Percentiles rank a stretch among this genome's conserved stretches.
These are phyloP conservation scores for Dryobates pubescens DNA, from an alignment of 2,797 vertebrate genomes.

Conservation along the genomic window DNA sequence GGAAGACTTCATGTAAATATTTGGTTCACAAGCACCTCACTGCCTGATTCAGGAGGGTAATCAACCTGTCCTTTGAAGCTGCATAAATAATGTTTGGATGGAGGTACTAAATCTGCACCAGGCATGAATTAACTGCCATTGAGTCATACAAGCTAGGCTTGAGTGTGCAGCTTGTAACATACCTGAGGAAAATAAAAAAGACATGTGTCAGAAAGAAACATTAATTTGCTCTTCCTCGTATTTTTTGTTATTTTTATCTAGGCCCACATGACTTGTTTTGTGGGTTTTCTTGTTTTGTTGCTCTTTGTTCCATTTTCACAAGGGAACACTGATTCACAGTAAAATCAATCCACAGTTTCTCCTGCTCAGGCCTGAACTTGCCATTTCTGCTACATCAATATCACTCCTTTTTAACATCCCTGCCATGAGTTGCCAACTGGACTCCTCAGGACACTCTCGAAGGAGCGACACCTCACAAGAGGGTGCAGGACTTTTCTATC, in stretches of 20 bases:
- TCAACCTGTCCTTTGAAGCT: slow-evolving; percentile 65
- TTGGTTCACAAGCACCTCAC: not conserved
- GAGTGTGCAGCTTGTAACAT: slow-evolving; percentile 38
- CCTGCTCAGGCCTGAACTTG: not conserved
- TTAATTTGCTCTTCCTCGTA: slow-evolving; percentile 15
- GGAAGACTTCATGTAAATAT: slow-evolving; percentile 20
- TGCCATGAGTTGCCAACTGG: not conserved
- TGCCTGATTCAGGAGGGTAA: slow-evolving; percentile 68
- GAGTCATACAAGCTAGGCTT: slow-evolving; percentile 47
- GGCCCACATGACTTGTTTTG: slow-evolving; percentile 1
- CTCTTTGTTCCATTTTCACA: slow-evolving; percentile 11
- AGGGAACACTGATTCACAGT: not conserved
- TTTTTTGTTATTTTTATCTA: slow-evolving; percentile 40
- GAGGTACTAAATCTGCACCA: slow-evolving; percentile 65
- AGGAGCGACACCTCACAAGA: not conserved
- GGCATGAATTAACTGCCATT: slow-evolving; percentile 64
- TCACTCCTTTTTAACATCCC: not conserved
- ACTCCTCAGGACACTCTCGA: not conserved
- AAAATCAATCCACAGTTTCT: not conserved
- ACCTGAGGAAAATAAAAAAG: slow-evolving; percentile 59
- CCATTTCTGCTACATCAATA: not conserved
- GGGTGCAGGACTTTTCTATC: not conserved
- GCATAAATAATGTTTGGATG: slow-evolving; percentile 62
- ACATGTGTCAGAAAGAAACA: slow-evolving; percentile 25
- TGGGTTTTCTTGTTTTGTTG: not conserved